Evolutionary conservation across 2,113 vertebrate species (phyloP), one percentile per base, ranked within the genome.

Genomic region (Eubucco bourcierii): DNA sequence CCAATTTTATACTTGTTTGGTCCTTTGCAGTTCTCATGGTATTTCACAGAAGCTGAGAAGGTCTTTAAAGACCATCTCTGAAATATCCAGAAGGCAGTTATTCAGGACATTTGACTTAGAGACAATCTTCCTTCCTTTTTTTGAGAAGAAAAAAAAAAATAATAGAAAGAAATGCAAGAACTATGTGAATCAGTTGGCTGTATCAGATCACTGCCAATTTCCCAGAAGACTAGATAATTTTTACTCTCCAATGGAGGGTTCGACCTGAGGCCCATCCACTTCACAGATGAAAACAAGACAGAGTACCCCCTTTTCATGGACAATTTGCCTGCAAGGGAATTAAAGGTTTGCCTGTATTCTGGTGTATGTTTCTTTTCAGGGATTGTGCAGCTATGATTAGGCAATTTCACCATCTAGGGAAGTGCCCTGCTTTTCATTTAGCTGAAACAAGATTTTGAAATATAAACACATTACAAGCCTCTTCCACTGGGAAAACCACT

Each of bases 201-300:
- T 2, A 25, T 64, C 21, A 16, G 33, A 39, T 60, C 9, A 27
- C 10, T 47, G 24, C 13, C 19, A 58, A 18, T 7, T 29, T 91
- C 47, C 25, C 50, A 61, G n/a, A 75, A n/a, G 33, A 34, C 65
- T 8, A 56, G 21, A 17, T 5, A 27, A 9, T 84, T 86, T 74
- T 29, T 85, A 0, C 13, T 34, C 85, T 66, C 29, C n/a, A 55
- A 0, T 18, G 18, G 31, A 39, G 17, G 9, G 16, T 44, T 58
- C 39, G 56, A 82, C 10, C 15, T 50, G 34, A 73, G 50, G 6
- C 39, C 6, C 13, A 12, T 13, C 13, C 64, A 5, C 7, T 76
- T 33, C 20, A 16, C 2, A 25, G 37, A 18, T 46, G 18, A 28
- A 63, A 74, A 18, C 16, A 66, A 72, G 58, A 10, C 9, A 29